These are phyloP conservation scores for Papilio polytes DNA, from an alignment of 1,140 invertebrate species.

Conservation along the genomic window DNA sequence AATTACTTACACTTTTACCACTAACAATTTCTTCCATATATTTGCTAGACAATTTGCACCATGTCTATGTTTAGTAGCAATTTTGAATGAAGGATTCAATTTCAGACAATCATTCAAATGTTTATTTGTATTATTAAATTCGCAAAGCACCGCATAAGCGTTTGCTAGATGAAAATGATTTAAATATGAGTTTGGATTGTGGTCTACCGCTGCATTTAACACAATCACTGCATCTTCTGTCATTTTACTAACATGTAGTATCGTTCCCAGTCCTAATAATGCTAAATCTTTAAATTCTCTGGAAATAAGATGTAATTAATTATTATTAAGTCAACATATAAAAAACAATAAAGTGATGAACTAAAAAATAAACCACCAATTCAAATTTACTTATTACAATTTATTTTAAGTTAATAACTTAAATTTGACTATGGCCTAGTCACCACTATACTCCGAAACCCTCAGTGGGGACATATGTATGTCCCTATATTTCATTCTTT, in stretches of 20 bases:
- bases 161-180: slow-evolving; percentile 92
- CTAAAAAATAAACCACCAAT: neutral
- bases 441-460: no score
- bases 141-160: slow-evolving; percentile 88
- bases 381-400: no score
- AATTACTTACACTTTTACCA: slow-evolving; percentile 86
- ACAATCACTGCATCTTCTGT: slow-evolving; percentile 92
- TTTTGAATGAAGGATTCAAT: slow-evolving; percentile 81
- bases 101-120: slow-evolving; percentile 90
- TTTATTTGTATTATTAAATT: slow-evolving; percentile 86
- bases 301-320: slow-evolving; percentile 50
- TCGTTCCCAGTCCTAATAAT: slow-evolving; percentile 91
- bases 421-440: no score
- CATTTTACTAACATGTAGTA: slow-evolving; percentile 89
- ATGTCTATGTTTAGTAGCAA: slow-evolving; percentile 86
- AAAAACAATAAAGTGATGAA: neutral
- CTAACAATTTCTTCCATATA: slow-evolving; percentile 86
- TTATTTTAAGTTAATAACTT: no score
- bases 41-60: slow-evolving; percentile 89
- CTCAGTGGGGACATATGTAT: no score
- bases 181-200: slow-evolving; percentile 88
- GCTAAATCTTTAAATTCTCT: slow-evolving; percentile 91
- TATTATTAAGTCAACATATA: neutral
- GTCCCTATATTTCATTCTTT: no score
- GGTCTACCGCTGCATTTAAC: slow-evolving; percentile 91